Evolutionary conservation across 2,888 invertebrate genomes (phyloP), one percentile per base, ranked within the genome.

Genomic region (Tenthredo distinguenda): DNA sequence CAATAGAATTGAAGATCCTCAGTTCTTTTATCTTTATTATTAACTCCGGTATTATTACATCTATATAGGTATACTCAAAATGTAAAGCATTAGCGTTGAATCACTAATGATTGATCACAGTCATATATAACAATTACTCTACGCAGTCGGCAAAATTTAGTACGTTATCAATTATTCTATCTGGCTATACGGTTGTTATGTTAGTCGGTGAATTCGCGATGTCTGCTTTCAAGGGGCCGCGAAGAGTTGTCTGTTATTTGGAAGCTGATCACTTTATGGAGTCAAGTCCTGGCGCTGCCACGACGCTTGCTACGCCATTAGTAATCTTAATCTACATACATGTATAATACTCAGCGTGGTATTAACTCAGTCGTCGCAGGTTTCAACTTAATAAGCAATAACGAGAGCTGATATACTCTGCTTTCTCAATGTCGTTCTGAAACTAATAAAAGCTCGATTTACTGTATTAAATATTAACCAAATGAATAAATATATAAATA

Each of bases 301-400:
- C 2, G 34, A 68, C 18, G 71, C 71, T 71, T n/a, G 18, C 31
- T 71, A 34, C 12, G 7, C 15, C 37, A 71, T 37, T 71, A 71
- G 37, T 71, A 71, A 71, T 71, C 71, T 18, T 71, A 71, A 71
- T 71, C 71, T 71, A 34, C 71, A 71, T 37, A 34, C 71, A 71
- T 37, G 37, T 71, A 34, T 37, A 37, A 34, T 37, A 68, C 68
- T 34, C 12, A 71, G n/a, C n/a, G 31, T 15, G 31, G 34, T 71
- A 71, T 71, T 71, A 71, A 18, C 37, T 34, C 71, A 68, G 71
- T 71, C 37, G 18, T 62, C 26, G 37, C 9, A 18, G n/a, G 18
- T 40, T 71, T 71, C 10, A 34, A 71, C 6, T 7, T 71, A 71
- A 37, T 71, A 18, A 34, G 71, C n/a, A 34, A 71, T 71, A n/a